Percentiles rank a stretch among this genome's conserved stretches.
phyloP scores from a whole-genome alignment of 2,113 vertebrate species.

The Coryphaenoides rupestris region DNA sequence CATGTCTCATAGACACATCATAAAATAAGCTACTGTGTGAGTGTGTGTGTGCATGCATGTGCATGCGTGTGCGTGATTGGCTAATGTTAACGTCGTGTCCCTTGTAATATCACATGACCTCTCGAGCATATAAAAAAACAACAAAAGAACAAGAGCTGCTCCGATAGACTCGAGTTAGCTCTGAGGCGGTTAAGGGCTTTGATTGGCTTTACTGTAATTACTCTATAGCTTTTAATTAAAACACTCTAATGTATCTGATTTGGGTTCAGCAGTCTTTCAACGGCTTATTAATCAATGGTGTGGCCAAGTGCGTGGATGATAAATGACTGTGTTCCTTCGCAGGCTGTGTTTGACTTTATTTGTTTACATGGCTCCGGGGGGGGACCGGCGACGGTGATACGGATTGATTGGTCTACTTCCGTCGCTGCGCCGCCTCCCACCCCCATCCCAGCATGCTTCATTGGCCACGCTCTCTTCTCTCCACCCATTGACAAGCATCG shows the following conservation, averaged over 20 bases:
- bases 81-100: too few relatives aligned
- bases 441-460: constrained; percentile 29
- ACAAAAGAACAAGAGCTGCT: neutral
- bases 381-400: too few relatives aligned
- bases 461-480: constrained; percentile 29
- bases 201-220: constrained; percentile 15
- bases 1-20: neutral
- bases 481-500: neutral
- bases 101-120: too few relatives aligned
- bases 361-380: constrained; percentile 12
- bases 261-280: constrained; percentile 14
- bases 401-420: constrained; percentile 34
- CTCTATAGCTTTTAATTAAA: constrained; percentile 37
- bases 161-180: constrained; percentile 16
- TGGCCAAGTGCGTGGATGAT: constrained; percentile 19
- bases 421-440: constrained; percentile 17
- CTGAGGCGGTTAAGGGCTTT: constrained; percentile 9
- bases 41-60: too few relatives aligned
- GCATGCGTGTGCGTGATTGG: too few relatives aligned
- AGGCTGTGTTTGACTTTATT: constrained; percentile 21
- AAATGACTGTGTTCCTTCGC: constrained; percentile 6
- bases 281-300: constrained; percentile 27
- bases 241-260: constrained; percentile 15
- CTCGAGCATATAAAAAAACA: neutral
- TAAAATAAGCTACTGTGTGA: neutral